Evolutionary conservation across 2,113 vertebrate species (phyloP), one percentile per base, ranked within the genome.

Genomic region (Heteronetta atricapilla): DNA sequence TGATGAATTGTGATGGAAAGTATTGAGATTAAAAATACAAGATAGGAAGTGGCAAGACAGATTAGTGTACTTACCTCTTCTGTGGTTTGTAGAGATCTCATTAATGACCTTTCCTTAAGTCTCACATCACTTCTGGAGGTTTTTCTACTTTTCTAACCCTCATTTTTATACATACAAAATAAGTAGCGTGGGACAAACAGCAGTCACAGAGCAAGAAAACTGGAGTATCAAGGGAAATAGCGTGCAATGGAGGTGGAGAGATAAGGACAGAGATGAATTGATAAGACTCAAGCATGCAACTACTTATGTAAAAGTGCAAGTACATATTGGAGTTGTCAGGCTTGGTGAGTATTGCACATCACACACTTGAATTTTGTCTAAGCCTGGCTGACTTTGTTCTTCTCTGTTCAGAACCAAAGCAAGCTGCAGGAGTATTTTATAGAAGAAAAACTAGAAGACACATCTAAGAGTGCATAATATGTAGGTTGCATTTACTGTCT

Each of bases 91-190:
- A 82, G 69, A 88, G 31, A 75, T 90, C 86, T 82, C 3, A 0
- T 93, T 93, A 93, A 88, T 90, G 94, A 95, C 87, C 89, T 93
- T 94, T 84, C 73, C 70, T 95, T 78, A 72, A 88, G 82, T 86
- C 60, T 88, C 84, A 78, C 85, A 72, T 64, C 48, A 50, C 52
- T 94, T 88, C 48, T 88, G 31, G 68, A 78, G 38, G 29, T 8
- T 74, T 85, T 70, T 90, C 46, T 52, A 25, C 67, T 81, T 67
- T 83, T 87, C 72, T 80, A 83, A 64, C 76, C 22, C 29, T 88
- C 22, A 15, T 40, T 94, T 92, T 89, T 79, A 31, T 68, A 67
- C 13, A 40, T 34, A 74, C 10, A 50, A 89, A 83, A 59, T 79
- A 72, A 86, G 6, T 28, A 70, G 11, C 36, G 40, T 59, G 25